Evolutionary conservation across 2,888 invertebrate genomes (phyloP), one percentile per base, ranked within the genome.

Genomic region (Drosophila aldrichi): DNA sequence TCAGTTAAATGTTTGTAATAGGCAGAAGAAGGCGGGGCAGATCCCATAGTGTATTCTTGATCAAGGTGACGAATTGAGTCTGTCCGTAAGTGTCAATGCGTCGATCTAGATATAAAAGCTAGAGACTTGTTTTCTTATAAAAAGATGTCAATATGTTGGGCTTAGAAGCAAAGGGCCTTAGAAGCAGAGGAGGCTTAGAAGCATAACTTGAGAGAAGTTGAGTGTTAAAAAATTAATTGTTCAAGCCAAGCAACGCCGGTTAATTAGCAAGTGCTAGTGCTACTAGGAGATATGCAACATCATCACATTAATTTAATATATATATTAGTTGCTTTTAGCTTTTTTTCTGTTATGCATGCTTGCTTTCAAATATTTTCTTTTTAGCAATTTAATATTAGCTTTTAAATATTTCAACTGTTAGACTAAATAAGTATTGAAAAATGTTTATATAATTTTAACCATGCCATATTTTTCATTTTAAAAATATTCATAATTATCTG

Each of bases 401-500:
- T 7, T 54, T 38, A 3, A 20, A 44, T 64, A 5, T 58, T 40
- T 40, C 51, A 46, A 20, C 29, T 46, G 22, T 49, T 58, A 58
- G 61, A 38, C 56, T 62, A 20, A 7, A n/a, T 64, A 71, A 18
- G n/a, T 66, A 69, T 49, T 56, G 29, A 38, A 25, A 6, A 20
- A 73, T 43, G n/a, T 57, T 48, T 25, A 69, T 60, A 75, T 51
- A 55, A 84, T 79, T 80, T 81, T 68, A 84, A 80, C 63, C 64
- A 63, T 75, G 57, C 71, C 66, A 75, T 74, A 72, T 86, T 88
- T 67, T 88, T 81, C 82, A 79, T 77, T 85, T 86, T 73, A 72
- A 77, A 79, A 73, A 52, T 54, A 75, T 61, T 66, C 56, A 52
- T 56, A 51, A 60, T 43, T 59, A 40, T 46, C 65, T 64, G 54